These are phyloP conservation scores for Contarinia nasturtii DNA, from an alignment of 1,140 invertebrate genomes.

Conservation along the genomic window DNA sequence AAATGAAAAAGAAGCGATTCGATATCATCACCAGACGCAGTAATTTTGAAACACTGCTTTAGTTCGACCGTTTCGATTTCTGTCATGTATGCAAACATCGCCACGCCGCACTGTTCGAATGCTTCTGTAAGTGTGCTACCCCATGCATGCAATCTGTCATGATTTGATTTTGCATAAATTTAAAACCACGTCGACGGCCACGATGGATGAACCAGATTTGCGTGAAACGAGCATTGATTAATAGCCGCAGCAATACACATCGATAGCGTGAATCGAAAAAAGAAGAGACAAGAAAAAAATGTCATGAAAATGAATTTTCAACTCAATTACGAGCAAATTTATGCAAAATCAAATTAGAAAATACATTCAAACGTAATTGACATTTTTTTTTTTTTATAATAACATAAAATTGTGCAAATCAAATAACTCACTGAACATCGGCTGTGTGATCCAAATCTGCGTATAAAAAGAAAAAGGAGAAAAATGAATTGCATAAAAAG, in stretches of 20 bases:
- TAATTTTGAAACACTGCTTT: constrained; percentile 53
- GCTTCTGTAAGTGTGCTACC: constrained; percentile 74
- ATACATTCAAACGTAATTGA: background rate
- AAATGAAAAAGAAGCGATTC: constrained; percentile 80
- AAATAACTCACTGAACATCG: constrained; percentile 78
- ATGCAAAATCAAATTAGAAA: background rate
- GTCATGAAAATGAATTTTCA: background rate
- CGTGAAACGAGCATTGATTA: too few relatives aligned
- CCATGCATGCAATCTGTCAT: constrained; percentile 82
- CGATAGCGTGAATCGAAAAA: too few relatives aligned
- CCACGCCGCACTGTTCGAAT: constrained; percentile 86
- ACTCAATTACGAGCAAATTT: too few relatives aligned
- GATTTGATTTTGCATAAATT: constrained; percentile 9
- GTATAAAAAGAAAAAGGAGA: constrained; percentile 23
- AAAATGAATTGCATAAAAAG: too few relatives aligned
- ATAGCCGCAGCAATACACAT: too few relatives aligned
- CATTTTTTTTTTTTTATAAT: too few relatives aligned
- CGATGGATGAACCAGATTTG: too few relatives aligned
- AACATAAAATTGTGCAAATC: background rate
- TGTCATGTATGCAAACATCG: constrained; percentile 97
- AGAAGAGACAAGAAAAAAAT: constrained; percentile 1
- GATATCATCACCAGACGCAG: constrained; percentile 74
- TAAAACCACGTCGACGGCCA: too few relatives aligned
- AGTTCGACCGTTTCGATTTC: constrained; percentile 76
- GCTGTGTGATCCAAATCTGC: constrained; percentile 92